Evolutionary conservation across 1,140 invertebrate genomes (phyloP), one percentile per base, ranked within the genome.

Genomic region (Catajapyx aquilonaris): DNA sequence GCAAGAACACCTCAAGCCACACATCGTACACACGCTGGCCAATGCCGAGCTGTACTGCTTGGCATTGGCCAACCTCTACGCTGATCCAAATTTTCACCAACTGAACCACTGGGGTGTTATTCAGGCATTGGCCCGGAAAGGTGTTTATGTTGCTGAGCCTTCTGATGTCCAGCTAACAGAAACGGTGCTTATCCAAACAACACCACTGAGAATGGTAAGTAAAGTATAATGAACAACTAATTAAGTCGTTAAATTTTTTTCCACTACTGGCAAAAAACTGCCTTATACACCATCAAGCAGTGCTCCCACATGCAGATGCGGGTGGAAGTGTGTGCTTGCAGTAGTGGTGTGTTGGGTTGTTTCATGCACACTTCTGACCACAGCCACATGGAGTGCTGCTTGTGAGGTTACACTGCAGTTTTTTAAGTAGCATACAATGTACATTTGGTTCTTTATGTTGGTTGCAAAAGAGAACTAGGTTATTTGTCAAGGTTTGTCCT

Each of bases 31-130:
- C 48, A 71, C 76, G 19, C 62, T 98, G 47, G 84, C 86, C 42
- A 94, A 83, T 64, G 90, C 88, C 42, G 90, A 95, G 57, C 65
- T 96, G 15, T 98, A 97, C 64, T 93, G 88, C 59, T 66, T 87
- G 56, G 88, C 88, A 32, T 65, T 95, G 55, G 78, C 81, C 44
- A 93, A 90, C 62, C 88, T 97, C 58, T 96, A 96, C 60, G 84
- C 83, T 34, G 90, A 97, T 65, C 86, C 85, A 38, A 87, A 90
- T 59, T 88, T 87, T 59, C 77, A 88, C 61, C 86, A 83, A 62
- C 71, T 93, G 41, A 90, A 87, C 64, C 87, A 95, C 60, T 83
- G 78, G 69, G 83, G 84, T 49, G 84, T 93, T 46, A 67, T 90
- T 47, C 85, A 93, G 62, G 85, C 85, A 37, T 65, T 97, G 42